A percentile compares a stretch with the other conserved stretches of the same genome.
Conservation (phyloP, 2,888 invertebrate species). For the Loripinus fragilis region DNA sequence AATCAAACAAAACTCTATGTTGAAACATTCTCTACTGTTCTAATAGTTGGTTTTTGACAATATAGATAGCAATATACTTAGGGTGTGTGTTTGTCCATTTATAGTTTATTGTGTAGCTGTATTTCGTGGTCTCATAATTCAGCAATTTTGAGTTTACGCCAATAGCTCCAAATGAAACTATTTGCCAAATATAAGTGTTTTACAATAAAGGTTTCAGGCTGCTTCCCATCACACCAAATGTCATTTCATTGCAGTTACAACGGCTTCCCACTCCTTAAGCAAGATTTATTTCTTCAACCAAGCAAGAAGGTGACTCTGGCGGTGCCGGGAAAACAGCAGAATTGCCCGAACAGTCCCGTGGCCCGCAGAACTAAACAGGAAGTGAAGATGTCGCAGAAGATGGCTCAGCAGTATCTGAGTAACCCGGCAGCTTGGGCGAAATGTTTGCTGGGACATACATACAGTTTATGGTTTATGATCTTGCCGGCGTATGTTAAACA, state of each 20-base stretch:
- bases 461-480: constrained; percentile 96
- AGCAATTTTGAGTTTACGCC: no score
- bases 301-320: constrained; percentile 84
- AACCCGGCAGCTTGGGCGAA: constrained; percentile 63
- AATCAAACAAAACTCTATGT: no score
- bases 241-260: constrained; percentile 74
- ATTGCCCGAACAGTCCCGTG: constrained; percentile 90
- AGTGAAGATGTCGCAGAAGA: constrained; percentile 94
- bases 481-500: constrained; percentile 92
- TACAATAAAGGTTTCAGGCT: no score
- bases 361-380: constrained; percentile 97
- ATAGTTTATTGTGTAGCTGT: no score
- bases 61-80: no score
- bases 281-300: constrained; percentile 83
- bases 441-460: constrained; percentile 84
- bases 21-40: no score
- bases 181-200: no score
- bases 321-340: constrained; percentile 62
- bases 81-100: no score
- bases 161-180: no score
- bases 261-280: constrained; percentile 82
- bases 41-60: no score
- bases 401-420: constrained; percentile 71
- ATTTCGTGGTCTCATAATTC: no score
- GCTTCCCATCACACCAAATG: no score